These are phyloP conservation scores for Paramacrobiotus metropolitanus DNA, from an alignment of 1,140 invertebrate species.

Conservation along the genomic window DNA sequence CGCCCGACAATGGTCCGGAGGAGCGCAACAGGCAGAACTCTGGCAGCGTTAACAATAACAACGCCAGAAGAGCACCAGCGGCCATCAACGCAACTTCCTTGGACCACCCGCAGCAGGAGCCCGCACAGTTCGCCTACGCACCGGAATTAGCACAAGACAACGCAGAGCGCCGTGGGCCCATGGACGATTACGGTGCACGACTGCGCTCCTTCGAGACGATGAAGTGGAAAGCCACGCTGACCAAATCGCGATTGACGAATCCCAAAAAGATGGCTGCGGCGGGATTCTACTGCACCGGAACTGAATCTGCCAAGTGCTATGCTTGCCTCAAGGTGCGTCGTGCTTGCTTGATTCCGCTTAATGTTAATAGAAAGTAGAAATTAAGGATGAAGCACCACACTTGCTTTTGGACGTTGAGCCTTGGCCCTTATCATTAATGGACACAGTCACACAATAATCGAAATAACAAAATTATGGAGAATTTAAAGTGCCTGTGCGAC, in stretches of 20 bases:
- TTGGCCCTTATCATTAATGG: not conserved
- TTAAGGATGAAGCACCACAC: not conserved
- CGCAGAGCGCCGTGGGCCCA: too few species aligned
- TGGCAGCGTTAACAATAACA: too few species aligned
- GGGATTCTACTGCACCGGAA: not conserved
- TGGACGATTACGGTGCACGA: not conserved
- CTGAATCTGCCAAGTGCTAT: not conserved
- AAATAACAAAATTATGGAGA: too few species aligned
- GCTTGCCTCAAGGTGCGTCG: not conserved
- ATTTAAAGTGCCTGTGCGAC: too few species aligned
- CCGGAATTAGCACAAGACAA: too few species aligned
- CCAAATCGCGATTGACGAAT: not conserved
- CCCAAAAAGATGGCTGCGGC: not conserved
- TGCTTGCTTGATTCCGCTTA: not conserved
- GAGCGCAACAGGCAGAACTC: too few species aligned
- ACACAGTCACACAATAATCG: too few species aligned
- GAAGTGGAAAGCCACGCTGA: not conserved
- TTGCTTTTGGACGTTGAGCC: not conserved
- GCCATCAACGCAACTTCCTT: too few species aligned
- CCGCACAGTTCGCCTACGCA: too few species aligned
- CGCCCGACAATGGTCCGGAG: too few species aligned
- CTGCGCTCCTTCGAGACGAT: not conserved
- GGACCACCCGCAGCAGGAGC: too few species aligned
- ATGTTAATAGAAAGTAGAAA: not conserved
- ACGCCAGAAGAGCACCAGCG: too few species aligned